These are phyloP conservation scores for Siphamia tubifer DNA, from an alignment of 2,113 vertebrate genomes.

Conservation along the genomic window DNA sequence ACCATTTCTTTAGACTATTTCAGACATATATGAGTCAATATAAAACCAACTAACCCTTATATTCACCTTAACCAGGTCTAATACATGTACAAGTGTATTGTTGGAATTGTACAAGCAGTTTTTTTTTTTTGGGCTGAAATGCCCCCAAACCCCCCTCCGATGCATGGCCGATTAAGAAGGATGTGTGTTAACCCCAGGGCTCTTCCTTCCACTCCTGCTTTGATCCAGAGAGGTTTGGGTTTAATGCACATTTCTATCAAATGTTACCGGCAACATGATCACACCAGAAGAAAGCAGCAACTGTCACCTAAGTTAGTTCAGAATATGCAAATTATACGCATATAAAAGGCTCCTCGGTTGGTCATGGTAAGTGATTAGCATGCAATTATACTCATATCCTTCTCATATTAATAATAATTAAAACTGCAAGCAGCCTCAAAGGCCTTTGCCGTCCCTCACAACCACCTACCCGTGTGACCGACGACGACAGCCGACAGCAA, in stretches of 20 bases:
- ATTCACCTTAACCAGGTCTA: conserved; percentile 19
- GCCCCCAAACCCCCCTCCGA: neutral
- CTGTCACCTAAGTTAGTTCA: conserved; percentile 99
- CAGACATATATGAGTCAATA: conserved; percentile 12
- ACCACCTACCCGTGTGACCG: too few relatives aligned
- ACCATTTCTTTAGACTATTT: neutral
- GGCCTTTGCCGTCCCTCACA: too few relatives aligned
- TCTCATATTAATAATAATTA: conserved; percentile 69
- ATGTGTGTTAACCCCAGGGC: conserved; percentile 56
- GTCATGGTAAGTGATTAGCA: conserved; percentile 88
- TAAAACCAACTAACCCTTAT: conserved; percentile 5
- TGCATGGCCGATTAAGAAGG: conserved; percentile 79
- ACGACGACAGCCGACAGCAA: too few relatives aligned
- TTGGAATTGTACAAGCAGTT: neutral
- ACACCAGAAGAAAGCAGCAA: conserved; percentile 85
- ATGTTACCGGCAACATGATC: conserved; percentile 96
- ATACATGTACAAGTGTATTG: conserved; percentile 12
- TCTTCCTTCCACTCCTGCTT: conserved; percentile 32
- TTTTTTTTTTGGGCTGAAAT: conserved; percentile 19
- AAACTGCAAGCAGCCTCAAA: too few relatives aligned
- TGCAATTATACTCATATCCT: conserved; percentile 68
- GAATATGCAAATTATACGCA: conserved; percentile 91
- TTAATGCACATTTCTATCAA: conserved; percentile 63
- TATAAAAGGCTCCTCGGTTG: conserved; percentile 51
- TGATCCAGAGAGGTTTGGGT: conserved; percentile 59